Percentiles rank a stretch among this genome's conserved stretches.
Conservation (phyloP, 2,113 vertebrate species). For the Megaceryle maxima region DNA sequence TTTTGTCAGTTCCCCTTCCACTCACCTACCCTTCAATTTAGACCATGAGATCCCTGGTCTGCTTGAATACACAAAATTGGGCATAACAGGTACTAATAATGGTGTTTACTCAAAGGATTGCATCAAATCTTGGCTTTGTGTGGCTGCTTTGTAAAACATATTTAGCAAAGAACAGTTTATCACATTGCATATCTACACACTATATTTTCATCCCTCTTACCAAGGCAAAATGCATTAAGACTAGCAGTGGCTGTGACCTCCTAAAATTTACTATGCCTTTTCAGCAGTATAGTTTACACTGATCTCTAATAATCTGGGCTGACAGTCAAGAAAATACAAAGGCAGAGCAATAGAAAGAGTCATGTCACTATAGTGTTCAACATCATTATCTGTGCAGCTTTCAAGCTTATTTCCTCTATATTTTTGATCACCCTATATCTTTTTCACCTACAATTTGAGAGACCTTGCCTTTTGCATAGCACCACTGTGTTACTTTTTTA, state of each 20-base stretch:
- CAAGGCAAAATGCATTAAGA: neutral
- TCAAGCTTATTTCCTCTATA: neutral
- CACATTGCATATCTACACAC: neutral
- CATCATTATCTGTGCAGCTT: neutral
- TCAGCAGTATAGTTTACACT: neutral
- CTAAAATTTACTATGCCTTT: neutral
- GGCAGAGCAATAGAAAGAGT: neutral
- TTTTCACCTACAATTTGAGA: neutral
- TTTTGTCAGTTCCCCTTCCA: neutral
- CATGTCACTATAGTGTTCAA: neutral
- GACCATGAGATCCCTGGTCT: neutral
- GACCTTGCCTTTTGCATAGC: neutral
- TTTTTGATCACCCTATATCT: neutral
- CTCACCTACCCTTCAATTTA: neutral
- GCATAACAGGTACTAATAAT: neutral
- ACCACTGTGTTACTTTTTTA: neutral
- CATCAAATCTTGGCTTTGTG: neutral
- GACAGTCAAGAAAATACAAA: neutral
- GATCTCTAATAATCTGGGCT: neutral
- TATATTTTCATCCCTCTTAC: neutral
- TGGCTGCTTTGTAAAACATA: neutral
- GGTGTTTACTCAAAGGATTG: neutral
- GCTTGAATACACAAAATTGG: neutral
- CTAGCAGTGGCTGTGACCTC: neutral
- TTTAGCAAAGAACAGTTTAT: neutral